Percentiles rank a stretch among this genome's conserved stretches.
Conservation (phyloP, 2,888 invertebrate genomes). For the Platycnemis pennipes region DNA sequence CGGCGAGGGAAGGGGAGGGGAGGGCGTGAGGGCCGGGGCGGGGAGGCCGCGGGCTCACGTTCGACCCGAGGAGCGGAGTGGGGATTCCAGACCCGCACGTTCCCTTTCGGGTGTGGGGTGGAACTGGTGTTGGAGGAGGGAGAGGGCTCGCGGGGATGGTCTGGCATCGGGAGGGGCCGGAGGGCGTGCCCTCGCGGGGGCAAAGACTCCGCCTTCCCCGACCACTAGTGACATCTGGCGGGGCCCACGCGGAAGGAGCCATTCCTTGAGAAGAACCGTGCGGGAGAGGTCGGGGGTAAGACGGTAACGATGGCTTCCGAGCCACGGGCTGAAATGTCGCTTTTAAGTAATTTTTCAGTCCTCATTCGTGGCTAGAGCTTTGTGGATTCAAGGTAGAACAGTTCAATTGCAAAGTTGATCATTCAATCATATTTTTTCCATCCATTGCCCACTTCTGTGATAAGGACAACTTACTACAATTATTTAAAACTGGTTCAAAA, state of each 20-base stretch:
- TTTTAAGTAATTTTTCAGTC: too few relatives aligned
- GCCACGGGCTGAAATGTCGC: too few relatives aligned
- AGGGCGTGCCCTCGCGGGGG: conserved; percentile 26
- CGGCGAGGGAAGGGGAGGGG: not conserved
- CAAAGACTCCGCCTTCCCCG: conserved; percentile 54
- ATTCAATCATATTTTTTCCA: too few relatives aligned
- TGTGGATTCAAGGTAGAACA: too few relatives aligned
- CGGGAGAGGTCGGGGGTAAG: not conserved
- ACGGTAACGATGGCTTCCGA: too few relatives aligned
- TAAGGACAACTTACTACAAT: too few relatives aligned
- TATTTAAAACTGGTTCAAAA: too few relatives aligned
- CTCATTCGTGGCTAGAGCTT: too few relatives aligned
- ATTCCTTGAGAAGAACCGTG: not conserved
- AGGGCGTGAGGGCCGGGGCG: not conserved
- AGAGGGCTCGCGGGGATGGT: not conserved
- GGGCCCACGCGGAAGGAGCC: not conserved
- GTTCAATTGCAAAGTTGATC: too few relatives aligned
- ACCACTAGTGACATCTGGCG: conserved; percentile 62
- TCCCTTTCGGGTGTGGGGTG: not conserved
- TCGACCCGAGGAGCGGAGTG: not conserved
- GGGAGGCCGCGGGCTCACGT: not conserved
- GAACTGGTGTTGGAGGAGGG: not conserved
- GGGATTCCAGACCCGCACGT: not conserved
- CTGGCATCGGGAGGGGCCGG: not conserved
- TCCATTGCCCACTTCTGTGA: too few relatives aligned